Evolutionary conservation across 2,797 vertebrate species (phyloP).

Genomic region (Artibeus jamaicensis): DNA sequence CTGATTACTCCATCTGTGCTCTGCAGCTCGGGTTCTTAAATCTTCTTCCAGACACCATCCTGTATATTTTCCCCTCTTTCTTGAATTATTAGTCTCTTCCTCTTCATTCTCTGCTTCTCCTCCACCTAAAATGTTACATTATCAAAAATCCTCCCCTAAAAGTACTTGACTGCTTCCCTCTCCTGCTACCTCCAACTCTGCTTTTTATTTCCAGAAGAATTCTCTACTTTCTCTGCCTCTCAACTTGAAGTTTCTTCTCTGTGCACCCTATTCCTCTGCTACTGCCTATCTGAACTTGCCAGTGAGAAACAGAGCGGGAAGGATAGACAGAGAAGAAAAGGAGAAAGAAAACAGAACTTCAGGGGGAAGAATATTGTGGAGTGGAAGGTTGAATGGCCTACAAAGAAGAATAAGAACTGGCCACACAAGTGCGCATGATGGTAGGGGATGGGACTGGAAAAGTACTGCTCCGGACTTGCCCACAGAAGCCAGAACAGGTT

Average conservation of each 20-base stretch:
- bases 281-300: background rate
- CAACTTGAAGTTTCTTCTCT: background rate
- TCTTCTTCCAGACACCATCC: background rate
- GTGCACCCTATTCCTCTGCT: background rate
- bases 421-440: background rate
- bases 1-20: background rate
- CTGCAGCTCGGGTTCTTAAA: background rate
- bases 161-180: background rate
- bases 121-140: background rate
- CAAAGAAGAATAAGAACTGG: background rate
- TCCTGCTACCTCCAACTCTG: background rate
- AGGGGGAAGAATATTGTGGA: background rate
- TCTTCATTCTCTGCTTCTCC: background rate
- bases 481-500: background rate
- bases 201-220: background rate
- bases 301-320: background rate
- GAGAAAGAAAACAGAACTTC: background rate
- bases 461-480: background rate
- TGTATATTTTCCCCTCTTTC: background rate
- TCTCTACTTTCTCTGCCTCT: background rate
- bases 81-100: background rate
- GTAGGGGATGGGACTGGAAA: rapidly evolving
- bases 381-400: background rate
- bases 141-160: background rate
- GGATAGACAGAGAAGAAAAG: background rate